These are phyloP conservation scores for Steinernema khuongi DNA, from an alignment of 1,140 invertebrate genomes.

Conservation along the genomic window DNA sequence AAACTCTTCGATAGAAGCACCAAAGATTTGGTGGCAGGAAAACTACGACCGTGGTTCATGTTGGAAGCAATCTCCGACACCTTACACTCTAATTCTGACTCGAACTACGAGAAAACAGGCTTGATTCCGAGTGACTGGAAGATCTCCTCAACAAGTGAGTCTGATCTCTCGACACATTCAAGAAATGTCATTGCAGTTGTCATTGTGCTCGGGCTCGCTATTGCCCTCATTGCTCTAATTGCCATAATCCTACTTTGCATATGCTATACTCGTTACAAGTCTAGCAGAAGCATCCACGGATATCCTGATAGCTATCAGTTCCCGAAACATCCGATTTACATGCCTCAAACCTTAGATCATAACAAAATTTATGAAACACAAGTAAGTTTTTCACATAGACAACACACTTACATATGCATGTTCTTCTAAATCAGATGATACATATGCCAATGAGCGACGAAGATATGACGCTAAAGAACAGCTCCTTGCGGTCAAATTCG, in stretches of 20 bases:
- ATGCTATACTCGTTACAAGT: constrained; percentile 39
- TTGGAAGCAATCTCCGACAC: constrained; percentile 37
- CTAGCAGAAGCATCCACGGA: constrained; percentile 32
- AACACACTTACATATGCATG: background rate
- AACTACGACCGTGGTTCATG: constrained; percentile 50
- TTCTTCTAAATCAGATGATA: constrained; percentile 42
- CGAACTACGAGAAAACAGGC: constrained; percentile 6
- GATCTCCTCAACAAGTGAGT: background rate
- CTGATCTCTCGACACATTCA: background rate
- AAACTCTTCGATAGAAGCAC: constrained; percentile 44
- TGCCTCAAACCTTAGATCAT: background rate
- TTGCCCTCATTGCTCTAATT: constrained; percentile 41
- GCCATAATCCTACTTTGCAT: constrained; percentile 37
- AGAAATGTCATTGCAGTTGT: constrained; percentile 22
- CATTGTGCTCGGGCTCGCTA: constrained; percentile 30
- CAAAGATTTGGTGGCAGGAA: constrained; percentile 43
- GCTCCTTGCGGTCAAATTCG: constrained; percentile 36
- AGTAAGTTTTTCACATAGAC: constrained; percentile 24
- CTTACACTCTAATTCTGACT: background rate
- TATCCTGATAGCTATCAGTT: constrained; percentile 14
- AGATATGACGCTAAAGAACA: constrained; percentile 49
- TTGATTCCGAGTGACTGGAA: constrained; percentile 38
- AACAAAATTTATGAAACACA: constrained; percentile 52
- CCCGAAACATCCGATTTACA: constrained; percentile 19
- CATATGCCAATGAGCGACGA: constrained; percentile 57